These are phyloP conservation scores for Drosophila macrospina DNA, from an alignment of 2,888 invertebrate genomes.

Conservation along the genomic window DNA sequence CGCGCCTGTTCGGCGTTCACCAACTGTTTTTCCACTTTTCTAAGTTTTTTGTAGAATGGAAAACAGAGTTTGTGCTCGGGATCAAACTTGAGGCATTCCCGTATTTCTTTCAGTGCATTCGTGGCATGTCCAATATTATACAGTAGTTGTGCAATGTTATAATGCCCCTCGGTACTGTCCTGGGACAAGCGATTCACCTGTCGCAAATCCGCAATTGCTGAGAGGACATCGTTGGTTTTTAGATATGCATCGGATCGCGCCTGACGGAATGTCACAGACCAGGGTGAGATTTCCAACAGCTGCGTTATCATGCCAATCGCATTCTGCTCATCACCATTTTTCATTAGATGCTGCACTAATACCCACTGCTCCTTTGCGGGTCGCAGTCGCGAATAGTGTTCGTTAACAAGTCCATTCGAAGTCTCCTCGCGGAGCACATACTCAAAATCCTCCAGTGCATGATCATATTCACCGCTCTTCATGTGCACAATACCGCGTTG, in stretches of 20 bases:
- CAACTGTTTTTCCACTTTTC: constrained; percentile 94
- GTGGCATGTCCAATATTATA: constrained; percentile 97
- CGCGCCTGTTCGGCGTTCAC: constrained; percentile 88
- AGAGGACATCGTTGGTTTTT: constrained; percentile 90
- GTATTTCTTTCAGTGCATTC: constrained; percentile 95
- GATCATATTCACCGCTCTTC: constrained; percentile 94
- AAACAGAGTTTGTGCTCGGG: constrained; percentile 99
- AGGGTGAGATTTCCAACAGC: constrained; percentile 93
- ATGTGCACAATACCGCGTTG: constrained; percentile 95
- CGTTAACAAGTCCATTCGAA: constrained; percentile 91
- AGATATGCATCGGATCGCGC: constrained; percentile 94
- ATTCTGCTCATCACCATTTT: constrained; percentile 86
- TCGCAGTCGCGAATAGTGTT: constrained; percentile 89
- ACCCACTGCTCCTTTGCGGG: constrained; percentile 88
- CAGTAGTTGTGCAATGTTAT: constrained; percentile 90
- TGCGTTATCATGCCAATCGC: constrained; percentile 89
- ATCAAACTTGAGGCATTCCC: constrained; percentile 98
- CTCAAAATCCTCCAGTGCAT: constrained; percentile 93
- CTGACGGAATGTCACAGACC: constrained; percentile 94
- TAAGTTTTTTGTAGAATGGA: constrained; percentile 97
- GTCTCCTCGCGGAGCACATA: constrained; percentile 92
- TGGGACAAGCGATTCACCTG: constrained; percentile 95
- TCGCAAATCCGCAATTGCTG: constrained; percentile 96
- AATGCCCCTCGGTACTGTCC: constrained; percentile 94
- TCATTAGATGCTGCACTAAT: constrained; percentile 88